Conservation (phyloP, 2,113 vertebrate species). For the Elephas maximus region DNA sequence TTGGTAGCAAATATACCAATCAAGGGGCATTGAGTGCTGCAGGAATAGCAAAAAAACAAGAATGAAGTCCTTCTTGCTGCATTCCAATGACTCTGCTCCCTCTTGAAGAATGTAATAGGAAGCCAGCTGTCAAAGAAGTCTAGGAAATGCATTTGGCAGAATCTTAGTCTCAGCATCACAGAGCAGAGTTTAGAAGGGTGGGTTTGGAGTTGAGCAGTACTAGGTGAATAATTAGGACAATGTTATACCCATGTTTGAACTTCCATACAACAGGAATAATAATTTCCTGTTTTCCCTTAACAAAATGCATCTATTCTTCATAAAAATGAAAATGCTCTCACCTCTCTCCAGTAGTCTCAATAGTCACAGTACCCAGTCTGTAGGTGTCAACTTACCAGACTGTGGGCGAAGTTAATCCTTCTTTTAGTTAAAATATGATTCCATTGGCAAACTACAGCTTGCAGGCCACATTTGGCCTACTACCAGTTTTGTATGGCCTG, state of each 20-base stretch:
- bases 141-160: background rate
- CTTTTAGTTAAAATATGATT: constrained; percentile 2
- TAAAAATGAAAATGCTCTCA: background rate
- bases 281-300: background rate
- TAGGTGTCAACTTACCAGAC: background rate
- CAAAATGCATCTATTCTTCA: background rate
- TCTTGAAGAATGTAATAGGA: background rate
- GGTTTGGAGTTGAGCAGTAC: background rate
- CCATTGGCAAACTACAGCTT: no score
- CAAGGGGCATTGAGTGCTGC: background rate
- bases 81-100: background rate
- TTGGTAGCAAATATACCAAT: background rate
- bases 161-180: background rate
- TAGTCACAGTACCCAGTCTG: background rate
- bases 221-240: background rate
- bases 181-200: no score
- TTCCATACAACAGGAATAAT: background rate
- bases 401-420: background rate
- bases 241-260: no score
- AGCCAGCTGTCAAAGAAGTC: background rate
- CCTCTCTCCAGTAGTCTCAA: background rate
- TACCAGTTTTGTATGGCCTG: background rate
- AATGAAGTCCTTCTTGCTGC: background rate
- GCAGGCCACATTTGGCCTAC: background rate
- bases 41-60: background rate